These are phyloP conservation scores for Ophioderma brevispina DNA, from an alignment of 35 echinoderm and acorn worm species.

Conservation along the genomic window DNA sequence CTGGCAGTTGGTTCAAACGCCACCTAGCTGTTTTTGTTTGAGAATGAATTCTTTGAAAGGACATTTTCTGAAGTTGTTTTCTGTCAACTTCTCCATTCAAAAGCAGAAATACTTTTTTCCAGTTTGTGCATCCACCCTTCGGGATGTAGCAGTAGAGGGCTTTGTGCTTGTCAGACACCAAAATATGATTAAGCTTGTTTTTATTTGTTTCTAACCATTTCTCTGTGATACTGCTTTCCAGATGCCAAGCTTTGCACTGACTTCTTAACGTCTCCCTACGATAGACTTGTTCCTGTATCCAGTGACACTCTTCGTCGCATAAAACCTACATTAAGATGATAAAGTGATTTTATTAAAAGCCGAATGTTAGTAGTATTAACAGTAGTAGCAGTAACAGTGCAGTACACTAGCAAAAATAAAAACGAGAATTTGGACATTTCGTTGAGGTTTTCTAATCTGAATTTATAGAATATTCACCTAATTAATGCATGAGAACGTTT, in stretches of 20 bases:
- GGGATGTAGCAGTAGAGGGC: conserved; percentile 60
- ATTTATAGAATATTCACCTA: no score
- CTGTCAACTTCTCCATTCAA: conserved; percentile 18
- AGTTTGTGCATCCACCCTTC: conserved; percentile 59
- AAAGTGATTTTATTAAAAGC: no score
- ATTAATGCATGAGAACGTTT: no score
- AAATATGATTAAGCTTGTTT: background rate
- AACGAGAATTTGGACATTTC: no score
- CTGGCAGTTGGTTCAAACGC: background rate
- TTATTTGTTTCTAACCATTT: background rate
- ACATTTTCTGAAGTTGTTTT: background rate
- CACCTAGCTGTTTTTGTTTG: background rate
- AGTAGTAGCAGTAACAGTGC: no score
- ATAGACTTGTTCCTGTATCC: background rate
- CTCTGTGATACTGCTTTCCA: background rate
- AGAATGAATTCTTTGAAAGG: background rate
- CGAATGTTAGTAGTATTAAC: no score
- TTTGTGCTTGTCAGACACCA: conserved; percentile 56
- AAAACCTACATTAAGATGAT: no score
- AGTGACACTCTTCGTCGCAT: background rate
- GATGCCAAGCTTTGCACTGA: background rate
- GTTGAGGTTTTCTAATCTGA: no score
- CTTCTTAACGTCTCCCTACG: background rate
- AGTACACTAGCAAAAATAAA: no score
- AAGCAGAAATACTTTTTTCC: conserved; percentile 54